Conservation (phyloP, 2,113 vertebrate species). For the Rhegmatorhina hoffmannsi region DNA sequence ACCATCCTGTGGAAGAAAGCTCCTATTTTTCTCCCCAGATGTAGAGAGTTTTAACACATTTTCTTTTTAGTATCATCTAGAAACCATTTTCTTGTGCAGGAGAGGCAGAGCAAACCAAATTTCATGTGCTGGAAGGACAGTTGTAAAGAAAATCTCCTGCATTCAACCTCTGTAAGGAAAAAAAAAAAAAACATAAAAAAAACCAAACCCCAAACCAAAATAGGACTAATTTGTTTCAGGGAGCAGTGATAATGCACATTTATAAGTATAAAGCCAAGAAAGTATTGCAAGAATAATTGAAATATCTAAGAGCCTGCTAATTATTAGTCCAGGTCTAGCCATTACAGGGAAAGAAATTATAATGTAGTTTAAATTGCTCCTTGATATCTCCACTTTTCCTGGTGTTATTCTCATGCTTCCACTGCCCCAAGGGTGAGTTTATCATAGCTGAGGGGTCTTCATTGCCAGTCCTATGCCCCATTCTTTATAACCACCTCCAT, state of each 20-base stretch:
- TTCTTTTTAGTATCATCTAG: background rate
- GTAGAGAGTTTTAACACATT: background rate
- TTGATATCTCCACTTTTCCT: background rate
- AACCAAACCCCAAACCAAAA: background rate
- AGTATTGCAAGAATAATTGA: rapidly evolving
- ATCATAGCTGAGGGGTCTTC: background rate
- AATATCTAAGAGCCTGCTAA: background rate
- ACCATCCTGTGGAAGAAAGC: background rate
- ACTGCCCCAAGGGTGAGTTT: background rate
- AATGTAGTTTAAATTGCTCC: background rate
- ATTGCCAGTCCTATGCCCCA: background rate
- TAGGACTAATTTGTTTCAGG: background rate
- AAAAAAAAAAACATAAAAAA: background rate
- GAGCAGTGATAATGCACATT: no score
- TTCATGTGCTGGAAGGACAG: background rate
- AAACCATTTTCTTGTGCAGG: background rate
- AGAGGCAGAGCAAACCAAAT: background rate
- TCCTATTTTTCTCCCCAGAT: background rate
- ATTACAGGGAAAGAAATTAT: background rate
- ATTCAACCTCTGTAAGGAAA: background rate
- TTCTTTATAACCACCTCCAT: no score
- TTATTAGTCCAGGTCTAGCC: background rate
- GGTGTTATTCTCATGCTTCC: background rate
- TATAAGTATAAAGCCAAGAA: background rate
- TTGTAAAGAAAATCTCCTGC: background rate